phyloP scores from a whole-genome alignment of 2,797 vertebrate species.

The Myotis pilosus region DNA sequence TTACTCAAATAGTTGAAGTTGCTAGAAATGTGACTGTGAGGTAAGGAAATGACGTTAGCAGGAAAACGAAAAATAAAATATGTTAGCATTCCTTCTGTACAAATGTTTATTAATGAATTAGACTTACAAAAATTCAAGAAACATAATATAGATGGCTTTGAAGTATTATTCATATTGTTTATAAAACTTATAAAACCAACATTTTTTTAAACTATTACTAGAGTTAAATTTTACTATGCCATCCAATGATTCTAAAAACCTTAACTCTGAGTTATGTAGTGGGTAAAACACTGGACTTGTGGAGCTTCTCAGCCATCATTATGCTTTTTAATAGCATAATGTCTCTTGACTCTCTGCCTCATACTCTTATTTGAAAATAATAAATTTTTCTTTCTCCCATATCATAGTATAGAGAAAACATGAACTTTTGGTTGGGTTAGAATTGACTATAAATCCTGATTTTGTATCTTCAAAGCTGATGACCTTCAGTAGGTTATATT shows the following conservation, averaged over 20 bases:
- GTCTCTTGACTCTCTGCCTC: background rate
- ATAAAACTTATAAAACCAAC: background rate
- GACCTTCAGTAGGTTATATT: background rate
- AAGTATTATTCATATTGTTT: constrained; percentile 20
- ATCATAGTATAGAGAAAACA: background rate
- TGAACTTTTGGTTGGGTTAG: background rate
- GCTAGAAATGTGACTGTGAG: background rate
- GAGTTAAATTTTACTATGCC: background rate
- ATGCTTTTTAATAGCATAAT: constrained; percentile 18
- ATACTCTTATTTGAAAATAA: constrained; percentile 2
- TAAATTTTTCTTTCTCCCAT: background rate
- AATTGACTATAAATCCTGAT: background rate
- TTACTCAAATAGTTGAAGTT: constrained; percentile 23
- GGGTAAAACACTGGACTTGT: background rate
- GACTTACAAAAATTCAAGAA: background rate
- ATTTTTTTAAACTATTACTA: constrained; percentile 11
- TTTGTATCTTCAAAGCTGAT: background rate
- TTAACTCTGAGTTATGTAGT: background rate
- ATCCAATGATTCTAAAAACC: background rate
- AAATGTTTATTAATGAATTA: constrained; percentile 27
- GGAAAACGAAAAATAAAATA: constrained; percentile 10
- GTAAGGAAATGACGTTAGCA: background rate
- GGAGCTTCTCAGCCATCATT: background rate
- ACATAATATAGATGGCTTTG: background rate
- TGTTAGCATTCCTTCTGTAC: background rate